Evolutionary conservation across 2,888 invertebrate genomes (phyloP).

Genomic region (Noctua janthe): DNA sequence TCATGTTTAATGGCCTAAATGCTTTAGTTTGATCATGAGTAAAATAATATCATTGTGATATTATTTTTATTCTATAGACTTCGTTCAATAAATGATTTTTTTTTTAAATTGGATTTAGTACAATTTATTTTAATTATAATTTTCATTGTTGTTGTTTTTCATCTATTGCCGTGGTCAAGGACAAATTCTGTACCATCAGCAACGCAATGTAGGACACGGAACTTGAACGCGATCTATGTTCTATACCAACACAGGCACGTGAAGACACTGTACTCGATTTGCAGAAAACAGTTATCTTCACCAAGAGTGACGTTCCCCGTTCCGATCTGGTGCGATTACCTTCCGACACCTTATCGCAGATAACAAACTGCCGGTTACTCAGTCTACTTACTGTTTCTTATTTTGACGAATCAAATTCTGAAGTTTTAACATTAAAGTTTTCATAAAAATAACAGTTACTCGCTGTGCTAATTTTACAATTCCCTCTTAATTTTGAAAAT

Average conservation of each 20-base stretch:
- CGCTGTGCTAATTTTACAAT: background rate
- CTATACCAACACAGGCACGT: conserved; percentile 37
- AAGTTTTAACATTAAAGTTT: background rate
- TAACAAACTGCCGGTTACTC: conserved; percentile 55
- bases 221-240: conserved; percentile 42
- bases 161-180: conserved; percentile 39
- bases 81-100: conserved; percentile 7
- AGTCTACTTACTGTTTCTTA: conserved; percentile 27
- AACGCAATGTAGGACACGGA: conserved; percentile 24
- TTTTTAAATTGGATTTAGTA: conserved; percentile 5
- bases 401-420: conserved; percentile 10
- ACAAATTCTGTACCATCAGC: conserved; percentile 2
- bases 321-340: conserved; percentile 58
- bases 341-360: conserved; percentile 62
- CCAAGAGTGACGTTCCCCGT: conserved; percentile 41
- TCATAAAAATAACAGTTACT: background rate
- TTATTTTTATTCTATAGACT: background rate
- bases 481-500: background rate
- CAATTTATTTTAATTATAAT: background rate
- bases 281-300: conserved; percentile 62
- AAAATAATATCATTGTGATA: conserved; percentile 25
- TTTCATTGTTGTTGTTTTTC: conserved; percentile 14
- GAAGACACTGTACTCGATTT: conserved; percentile 55
- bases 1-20: conserved; percentile 44
- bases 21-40: conserved; percentile 35